Evolutionary conservation across 2,797 vertebrate species (phyloP).

Genomic region (Typhlichthys eigenmanni): DNA sequence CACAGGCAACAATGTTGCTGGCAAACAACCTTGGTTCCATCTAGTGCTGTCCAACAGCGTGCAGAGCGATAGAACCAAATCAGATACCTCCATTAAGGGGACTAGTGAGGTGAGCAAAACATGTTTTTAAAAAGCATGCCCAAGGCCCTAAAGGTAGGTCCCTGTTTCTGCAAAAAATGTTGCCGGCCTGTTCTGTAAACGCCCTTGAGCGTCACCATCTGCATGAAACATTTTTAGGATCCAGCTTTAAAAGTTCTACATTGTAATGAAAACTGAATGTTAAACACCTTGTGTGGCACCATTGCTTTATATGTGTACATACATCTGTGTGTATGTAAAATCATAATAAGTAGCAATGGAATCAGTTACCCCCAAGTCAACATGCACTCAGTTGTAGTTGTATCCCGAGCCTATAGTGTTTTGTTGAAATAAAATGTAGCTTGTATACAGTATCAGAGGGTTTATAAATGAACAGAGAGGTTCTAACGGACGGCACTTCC

Average conservation of each 20-base stretch:
- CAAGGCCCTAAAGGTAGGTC: slow-evolving; percentile 35
- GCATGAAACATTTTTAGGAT: slow-evolving; percentile 18
- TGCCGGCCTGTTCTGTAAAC: slow-evolving; percentile 28
- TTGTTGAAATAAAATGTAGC: background rate
- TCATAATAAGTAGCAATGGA: background rate
- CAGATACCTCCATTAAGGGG: slow-evolving; percentile 56
- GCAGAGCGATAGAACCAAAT: slow-evolving; percentile 32
- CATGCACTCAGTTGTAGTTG: background rate
- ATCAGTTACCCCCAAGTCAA: background rate
- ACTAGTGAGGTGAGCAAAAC: slow-evolving; percentile 41
- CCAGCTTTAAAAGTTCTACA: slow-evolving; percentile 3
- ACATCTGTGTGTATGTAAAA: background rate
- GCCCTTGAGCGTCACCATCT: slow-evolving; percentile 48
- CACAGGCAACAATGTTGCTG: slow-evolving; percentile 23
- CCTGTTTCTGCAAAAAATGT: slow-evolving; percentile 36
- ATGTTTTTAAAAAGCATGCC: slow-evolving; percentile 30
- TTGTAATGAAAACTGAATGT: too few relatives aligned
- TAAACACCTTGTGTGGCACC: background rate
- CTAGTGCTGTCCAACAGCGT: slow-evolving; percentile 7
- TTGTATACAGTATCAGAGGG: background rate
- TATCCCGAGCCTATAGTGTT: background rate
- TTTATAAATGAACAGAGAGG: too few relatives aligned
- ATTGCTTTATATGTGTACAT: background rate
- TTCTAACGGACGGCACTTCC: too few relatives aligned
- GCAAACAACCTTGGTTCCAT: slow-evolving; percentile 17